Percentiles rank a stretch among this genome's conserved stretches.
Conservation (phyloP, 2,113 vertebrate species). For the Panthera tigris region DNA sequence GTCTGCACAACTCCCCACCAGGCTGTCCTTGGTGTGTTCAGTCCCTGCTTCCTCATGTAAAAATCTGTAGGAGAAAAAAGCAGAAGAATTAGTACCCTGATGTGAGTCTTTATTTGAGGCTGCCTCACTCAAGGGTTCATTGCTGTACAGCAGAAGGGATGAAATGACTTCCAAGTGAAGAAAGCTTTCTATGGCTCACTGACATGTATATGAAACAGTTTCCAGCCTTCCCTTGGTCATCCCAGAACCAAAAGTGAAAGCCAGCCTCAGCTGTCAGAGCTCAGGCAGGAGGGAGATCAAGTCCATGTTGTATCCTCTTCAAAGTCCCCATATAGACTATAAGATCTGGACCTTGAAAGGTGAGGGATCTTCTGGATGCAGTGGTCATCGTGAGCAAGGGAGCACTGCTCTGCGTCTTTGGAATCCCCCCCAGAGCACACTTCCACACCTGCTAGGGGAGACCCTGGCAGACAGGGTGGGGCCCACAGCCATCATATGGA, state of each 20-base stretch:
- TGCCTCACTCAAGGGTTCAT: not conserved
- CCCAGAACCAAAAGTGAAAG: not conserved
- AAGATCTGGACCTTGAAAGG: not conserved
- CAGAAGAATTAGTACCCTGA: not conserved
- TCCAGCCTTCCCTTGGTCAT: not conserved
- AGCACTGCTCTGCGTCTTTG: not conserved
- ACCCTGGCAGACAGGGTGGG: not conserved
- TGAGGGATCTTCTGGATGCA: not conserved
- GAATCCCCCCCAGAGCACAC: not conserved
- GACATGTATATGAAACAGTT: not conserved
- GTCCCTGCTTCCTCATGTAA: not conserved
- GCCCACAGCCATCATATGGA: not conserved
- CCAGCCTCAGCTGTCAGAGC: not conserved
- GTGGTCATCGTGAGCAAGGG: too few relatives aligned
- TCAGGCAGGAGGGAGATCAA: not conserved
- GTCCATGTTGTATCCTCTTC: not conserved
- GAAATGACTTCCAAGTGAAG: not conserved
- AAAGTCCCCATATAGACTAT: not conserved
- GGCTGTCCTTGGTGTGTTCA: not conserved
- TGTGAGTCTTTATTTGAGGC: fast-evolving
- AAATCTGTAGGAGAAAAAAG: not conserved
- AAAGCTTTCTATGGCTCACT: not conserved
- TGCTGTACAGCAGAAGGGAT: not conserved
- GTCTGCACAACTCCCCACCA: not conserved
- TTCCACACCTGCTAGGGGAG: not conserved